Conservation (phyloP, 2,113 vertebrate species). For the Pteruthius melanotis region DNA sequence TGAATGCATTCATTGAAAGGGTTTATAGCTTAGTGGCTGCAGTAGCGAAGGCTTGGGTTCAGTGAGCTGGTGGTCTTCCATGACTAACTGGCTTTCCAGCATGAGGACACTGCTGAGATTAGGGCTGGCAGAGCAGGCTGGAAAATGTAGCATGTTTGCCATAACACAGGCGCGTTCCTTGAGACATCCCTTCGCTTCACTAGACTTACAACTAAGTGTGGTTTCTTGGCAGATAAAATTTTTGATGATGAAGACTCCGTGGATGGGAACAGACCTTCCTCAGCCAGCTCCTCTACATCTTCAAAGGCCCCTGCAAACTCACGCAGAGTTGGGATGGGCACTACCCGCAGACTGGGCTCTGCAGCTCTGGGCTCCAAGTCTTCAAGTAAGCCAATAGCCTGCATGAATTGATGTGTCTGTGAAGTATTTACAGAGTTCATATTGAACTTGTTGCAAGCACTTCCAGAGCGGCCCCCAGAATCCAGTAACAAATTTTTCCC, state of each 20-base stretch:
- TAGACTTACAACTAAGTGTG: neutral
- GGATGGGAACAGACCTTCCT: conserved; percentile 95
- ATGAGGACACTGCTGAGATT: neutral
- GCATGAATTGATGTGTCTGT: neutral
- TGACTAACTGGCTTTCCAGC: neutral
- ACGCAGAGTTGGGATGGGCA: conserved; percentile 79
- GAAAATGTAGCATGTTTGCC: neutral
- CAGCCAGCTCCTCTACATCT: conserved; percentile 87
- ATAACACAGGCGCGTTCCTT: fast-evolving
- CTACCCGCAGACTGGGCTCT: conserved; percentile 83
- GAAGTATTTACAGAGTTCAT: neutral
- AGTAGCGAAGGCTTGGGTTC: neutral
- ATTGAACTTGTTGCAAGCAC: neutral
- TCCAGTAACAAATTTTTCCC: neutral
- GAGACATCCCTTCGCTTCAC: neutral
- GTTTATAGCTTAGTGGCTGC: neutral
- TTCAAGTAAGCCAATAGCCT: conserved; percentile 72
- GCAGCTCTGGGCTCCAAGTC: conserved; percentile 77
- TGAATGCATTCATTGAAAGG: neutral
- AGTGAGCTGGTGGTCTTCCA: neutral
- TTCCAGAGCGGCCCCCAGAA: neutral
- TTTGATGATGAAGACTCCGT: conserved; percentile 99
- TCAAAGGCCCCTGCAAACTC: conserved; percentile 86
- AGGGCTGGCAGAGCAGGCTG: neutral
- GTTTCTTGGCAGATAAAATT: conserved; percentile 86